phyloP scores from a whole-genome alignment of 2,113 vertebrate genomes.

The Penelope pileata region DNA sequence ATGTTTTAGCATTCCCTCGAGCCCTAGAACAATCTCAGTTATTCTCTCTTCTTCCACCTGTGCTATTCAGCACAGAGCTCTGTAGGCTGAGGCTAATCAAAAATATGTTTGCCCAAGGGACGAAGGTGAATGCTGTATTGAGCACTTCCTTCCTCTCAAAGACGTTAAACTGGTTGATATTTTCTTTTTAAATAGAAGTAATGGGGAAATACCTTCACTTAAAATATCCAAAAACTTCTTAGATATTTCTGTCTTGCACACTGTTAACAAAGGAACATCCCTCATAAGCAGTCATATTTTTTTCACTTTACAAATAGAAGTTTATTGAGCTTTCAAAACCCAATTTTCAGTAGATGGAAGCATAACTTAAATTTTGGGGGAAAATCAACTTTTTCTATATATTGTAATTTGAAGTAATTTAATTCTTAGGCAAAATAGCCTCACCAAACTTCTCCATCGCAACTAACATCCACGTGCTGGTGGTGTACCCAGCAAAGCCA shows the following conservation, averaged over 20 bases:
- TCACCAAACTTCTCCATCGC: background rate
- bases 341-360: background rate
- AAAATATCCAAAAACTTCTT: background rate
- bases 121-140: background rate
- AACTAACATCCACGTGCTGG: background rate
- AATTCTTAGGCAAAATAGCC: background rate
- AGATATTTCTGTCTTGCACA: background rate
- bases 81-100: background rate
- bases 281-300: fast-evolving
- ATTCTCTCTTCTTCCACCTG: background rate
- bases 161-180: background rate
- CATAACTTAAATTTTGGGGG: background rate
- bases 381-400: background rate
- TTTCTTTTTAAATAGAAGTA: background rate
- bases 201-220: background rate
- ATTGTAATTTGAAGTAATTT: background rate
- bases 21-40: background rate
- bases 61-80: background rate
- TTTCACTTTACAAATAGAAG: background rate
- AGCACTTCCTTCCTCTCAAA: background rate
- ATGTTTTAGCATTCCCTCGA: background rate
- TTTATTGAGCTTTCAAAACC: background rate
- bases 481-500: background rate
- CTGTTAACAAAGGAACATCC: background rate
- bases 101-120: background rate